Evolutionary conservation across 37 sponge, comb jelly and placozoan species (phyloP).

Genomic region (Axinella damicornis): DNA sequence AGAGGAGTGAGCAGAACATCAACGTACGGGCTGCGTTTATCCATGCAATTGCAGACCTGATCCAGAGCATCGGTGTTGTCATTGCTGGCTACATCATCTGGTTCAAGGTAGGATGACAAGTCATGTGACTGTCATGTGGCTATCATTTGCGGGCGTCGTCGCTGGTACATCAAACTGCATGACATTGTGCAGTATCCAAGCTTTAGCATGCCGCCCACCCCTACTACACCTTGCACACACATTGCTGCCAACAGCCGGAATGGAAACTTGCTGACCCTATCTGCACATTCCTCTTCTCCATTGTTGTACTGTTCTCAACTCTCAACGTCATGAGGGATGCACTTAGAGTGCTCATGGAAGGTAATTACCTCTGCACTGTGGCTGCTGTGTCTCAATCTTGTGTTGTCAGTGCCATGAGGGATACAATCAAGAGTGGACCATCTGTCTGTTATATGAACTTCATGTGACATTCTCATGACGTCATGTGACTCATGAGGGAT

Average conservation of each 20-base stretch:
- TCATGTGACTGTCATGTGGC: constrained; percentile 20
- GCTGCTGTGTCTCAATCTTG: too few relatives aligned
- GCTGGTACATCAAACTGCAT: too few relatives aligned
- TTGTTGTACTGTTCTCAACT: constrained; percentile 73
- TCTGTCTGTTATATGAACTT: too few relatives aligned
- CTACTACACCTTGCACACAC: background rate
- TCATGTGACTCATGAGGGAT: too few relatives aligned
- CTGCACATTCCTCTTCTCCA: constrained; percentile 84
- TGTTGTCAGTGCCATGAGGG: too few relatives aligned
- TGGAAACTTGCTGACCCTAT: constrained; percentile 97
- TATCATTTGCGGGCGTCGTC: too few relatives aligned
- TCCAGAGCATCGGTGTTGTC: constrained; percentile 97
- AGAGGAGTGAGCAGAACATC: constrained; percentile 52
- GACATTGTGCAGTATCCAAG: too few relatives aligned
- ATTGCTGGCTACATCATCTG: constrained; percentile 96
- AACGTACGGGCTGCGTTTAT: constrained; percentile 97
- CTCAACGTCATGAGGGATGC: constrained; percentile 92
- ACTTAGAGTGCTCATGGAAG: constrained; percentile 97
- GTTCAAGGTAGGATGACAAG: constrained; percentile 72
- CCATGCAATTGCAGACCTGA: constrained; percentile 95
- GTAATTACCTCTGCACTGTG: too few relatives aligned
- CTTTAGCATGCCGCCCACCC: too few relatives aligned
- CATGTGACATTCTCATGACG: too few relatives aligned
- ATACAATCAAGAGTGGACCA: too few relatives aligned
- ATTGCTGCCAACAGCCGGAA: constrained; percentile 67